Conservation (phyloP, 2,113 vertebrate species). For the Oncorhynchus nerka region DNA sequence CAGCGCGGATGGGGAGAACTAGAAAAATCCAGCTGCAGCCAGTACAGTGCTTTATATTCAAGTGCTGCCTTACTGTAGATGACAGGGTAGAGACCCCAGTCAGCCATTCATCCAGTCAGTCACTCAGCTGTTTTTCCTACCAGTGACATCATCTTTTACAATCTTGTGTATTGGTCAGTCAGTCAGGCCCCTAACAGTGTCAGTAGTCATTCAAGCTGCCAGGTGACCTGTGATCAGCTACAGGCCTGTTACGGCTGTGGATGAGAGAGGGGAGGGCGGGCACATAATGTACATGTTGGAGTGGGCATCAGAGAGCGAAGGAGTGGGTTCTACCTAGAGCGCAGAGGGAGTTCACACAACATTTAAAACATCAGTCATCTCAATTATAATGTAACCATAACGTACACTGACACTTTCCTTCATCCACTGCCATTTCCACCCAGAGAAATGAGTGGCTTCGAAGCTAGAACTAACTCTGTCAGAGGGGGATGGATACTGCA, state of each 20-base stretch:
- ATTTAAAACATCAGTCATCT: too few species aligned
- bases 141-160: neutral
- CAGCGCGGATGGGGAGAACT: neutral
- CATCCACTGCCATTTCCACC: too few species aligned
- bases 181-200: too few species aligned
- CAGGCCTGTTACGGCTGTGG: neutral
- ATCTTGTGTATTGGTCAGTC: too few species aligned
- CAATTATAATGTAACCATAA: too few species aligned
- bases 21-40: constrained; percentile 5
- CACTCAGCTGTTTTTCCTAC: neutral
- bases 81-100: neutral
- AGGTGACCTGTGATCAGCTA: too few species aligned
- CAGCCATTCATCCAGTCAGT: neutral
- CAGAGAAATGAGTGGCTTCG: too few species aligned
- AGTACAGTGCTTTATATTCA: neutral
- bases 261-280: neutral
- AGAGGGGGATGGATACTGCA: too few species aligned
- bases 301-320: neutral
- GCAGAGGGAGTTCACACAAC: too few species aligned
- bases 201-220: too few species aligned
- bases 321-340: neutral
- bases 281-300: neutral
- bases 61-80: neutral
- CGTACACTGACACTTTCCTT: too few species aligned
- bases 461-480: too few species aligned